A percentile compares a stretch with the other conserved stretches of the same genome.
These are phyloP conservation scores for Ursus arctos DNA, from an alignment of 2,113 vertebrate genomes.

Conservation along the genomic window DNA sequence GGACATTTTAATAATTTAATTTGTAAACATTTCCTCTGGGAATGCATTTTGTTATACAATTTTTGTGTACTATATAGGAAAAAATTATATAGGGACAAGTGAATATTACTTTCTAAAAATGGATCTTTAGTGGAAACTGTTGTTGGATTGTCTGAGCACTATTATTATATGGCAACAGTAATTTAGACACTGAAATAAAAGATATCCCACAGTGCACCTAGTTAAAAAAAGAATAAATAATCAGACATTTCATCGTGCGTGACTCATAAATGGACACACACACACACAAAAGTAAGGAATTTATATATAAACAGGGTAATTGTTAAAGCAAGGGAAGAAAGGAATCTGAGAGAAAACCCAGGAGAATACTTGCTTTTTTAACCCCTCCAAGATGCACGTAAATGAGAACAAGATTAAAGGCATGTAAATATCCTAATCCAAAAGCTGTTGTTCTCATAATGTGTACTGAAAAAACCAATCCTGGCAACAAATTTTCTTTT, in stretches of 20 bases:
- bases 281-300: not conserved
- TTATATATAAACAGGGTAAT: not conserved
- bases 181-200: slow-evolving; percentile 65
- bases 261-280: slow-evolving; percentile 13
- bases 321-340: not conserved
- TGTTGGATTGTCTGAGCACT: slow-evolving; percentile 10
- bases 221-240: slow-evolving; percentile 50
- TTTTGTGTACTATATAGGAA: not conserved
- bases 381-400: not conserved
- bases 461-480: not conserved
- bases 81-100: not conserved
- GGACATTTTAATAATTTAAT: slow-evolving; percentile 9
- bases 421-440: slow-evolving; percentile 14
- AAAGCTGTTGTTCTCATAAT: not conserved
- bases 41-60: not conserved
- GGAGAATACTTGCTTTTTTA: not conserved
- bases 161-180: slow-evolving; percentile 48
- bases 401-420: not conserved
- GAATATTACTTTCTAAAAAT: slow-evolving; percentile 52
- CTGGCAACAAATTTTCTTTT: slow-evolving; percentile 30
- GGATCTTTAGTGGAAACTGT: slow-evolving; percentile 5
- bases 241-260: slow-evolving; percentile 1
- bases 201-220: slow-evolving; percentile 20
- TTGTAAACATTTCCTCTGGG: not conserved
- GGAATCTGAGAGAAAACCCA: not conserved